Base-by-base conservation (phyloP, 2,888 invertebrate species). In the Stratiomys singularior region DNA sequence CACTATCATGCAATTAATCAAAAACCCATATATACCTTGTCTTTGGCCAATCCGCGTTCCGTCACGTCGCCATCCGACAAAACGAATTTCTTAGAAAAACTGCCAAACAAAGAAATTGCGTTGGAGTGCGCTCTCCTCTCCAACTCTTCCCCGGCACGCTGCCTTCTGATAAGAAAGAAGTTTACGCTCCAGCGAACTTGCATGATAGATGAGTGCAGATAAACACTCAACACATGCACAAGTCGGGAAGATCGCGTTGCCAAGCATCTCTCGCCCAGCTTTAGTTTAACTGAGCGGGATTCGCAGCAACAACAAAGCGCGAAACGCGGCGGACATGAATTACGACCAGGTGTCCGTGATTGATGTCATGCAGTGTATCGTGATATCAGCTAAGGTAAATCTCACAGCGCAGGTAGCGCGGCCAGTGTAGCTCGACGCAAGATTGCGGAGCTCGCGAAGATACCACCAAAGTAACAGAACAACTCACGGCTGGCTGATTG, bases 341-440 rank as follows among this genome's bases (percentile, higher is more conserved):
- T 67, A 78, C 67, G 76, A 76, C 78, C 78, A 78, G 78, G 76
- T 78, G 78, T 76, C 78, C 76, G 76, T 76, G 76, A 78, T 76
- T 78, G 69, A 78, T 72, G 58, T 23, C 56, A 46, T 23, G 46
- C 11, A 44, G 67, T 67, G 46, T 67, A 44, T 27, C 21, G 47
- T 18, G 72, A 52, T 74, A 74, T 74, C 74, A 60, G 60, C 60
- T 21, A 13, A 11, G 47, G 69, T 37, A 74, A 74, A 74, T 60
- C 58, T 74, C 52, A 3, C 25, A 11, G 60, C 60, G 64, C 67
- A 67, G 56, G 52, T 52, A 30, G 56, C 66, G 37, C 5, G 9
- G 37, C 37, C 5, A 37, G 37, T 9, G n/a, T 7, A 44, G 21
- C 37, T 37, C n/a, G 67, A 44, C 13, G 44, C 37, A 9, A 37